phyloP scores from a whole-genome alignment of 2,888 invertebrate species.

The Clivina fossor region DNA sequence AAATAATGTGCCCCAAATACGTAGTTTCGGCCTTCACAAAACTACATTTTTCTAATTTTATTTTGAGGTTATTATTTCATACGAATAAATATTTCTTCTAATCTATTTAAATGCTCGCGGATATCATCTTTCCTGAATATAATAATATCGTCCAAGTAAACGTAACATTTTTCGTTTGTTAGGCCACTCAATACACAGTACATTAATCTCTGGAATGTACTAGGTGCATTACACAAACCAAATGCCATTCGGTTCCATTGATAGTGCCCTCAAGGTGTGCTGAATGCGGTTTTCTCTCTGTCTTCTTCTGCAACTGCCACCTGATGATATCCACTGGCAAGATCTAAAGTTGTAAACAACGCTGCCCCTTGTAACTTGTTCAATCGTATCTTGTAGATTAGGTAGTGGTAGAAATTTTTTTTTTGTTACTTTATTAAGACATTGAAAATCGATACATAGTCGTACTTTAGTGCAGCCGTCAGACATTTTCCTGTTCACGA shows the following conservation, averaged over 20 bases:
- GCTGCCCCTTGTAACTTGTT: conserved; percentile 39
- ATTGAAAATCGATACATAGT: conserved; percentile 38
- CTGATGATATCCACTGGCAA: conserved; percentile 43
- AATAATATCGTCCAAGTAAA: conserved; percentile 38
- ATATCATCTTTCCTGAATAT: conserved; percentile 23
- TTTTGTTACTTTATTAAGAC: conserved; percentile 35
- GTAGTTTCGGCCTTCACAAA: conserved; percentile 26
- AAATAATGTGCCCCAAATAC: conserved; percentile 37
- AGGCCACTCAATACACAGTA: conserved; percentile 41
- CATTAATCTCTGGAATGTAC: conserved; percentile 45
- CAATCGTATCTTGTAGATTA: conserved; percentile 42
- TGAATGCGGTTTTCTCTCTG: conserved; percentile 39
- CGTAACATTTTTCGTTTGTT: conserved; percentile 32
- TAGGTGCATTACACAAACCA: conserved; percentile 44
- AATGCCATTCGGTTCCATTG: conserved; percentile 42
- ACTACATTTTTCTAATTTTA: conserved; percentile 37
- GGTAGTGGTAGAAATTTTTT: conserved; percentile 37
- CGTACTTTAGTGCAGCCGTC: conserved; percentile 34
- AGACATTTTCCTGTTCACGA: conserved; percentile 44
- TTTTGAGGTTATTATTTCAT: conserved; percentile 29
- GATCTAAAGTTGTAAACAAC: conserved; percentile 42
- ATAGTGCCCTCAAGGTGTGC: conserved; percentile 38
- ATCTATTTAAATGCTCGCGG: conserved; percentile 16
- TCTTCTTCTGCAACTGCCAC: conserved; percentile 37
- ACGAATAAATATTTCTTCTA: conserved; percentile 15